Conservation (phyloP, 2,888 invertebrate genomes). For the Poecilobothrus nobilitatus region DNA sequence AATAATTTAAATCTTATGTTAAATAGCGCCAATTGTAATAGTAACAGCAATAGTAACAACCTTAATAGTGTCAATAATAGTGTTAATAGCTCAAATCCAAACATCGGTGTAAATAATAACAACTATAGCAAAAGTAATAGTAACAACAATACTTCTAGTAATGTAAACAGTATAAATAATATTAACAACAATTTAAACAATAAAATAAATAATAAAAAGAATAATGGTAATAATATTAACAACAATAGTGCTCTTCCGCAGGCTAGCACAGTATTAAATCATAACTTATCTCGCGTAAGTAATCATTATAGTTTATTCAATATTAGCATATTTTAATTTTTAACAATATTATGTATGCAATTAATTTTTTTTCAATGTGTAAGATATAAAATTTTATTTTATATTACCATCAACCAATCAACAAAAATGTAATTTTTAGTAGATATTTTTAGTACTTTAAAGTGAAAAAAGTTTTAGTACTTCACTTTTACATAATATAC, state of each 20-base stretch:
- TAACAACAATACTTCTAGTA: conserved; percentile 8
- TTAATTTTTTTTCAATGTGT: no score
- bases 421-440: no score
- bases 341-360: no score
- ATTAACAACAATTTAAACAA: conserved; percentile 20
- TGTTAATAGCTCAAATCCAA: background rate
- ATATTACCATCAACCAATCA: no score
- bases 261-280: background rate
- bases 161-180: conserved; percentile 17
- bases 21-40: background rate
- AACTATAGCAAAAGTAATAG: conserved; percentile 4
- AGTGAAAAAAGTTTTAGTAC: no score
- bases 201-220: conserved; percentile 17
- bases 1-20: background rate
- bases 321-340: no score
- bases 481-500: no score
- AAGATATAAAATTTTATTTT: no score
- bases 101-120: background rate
- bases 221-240: conserved; percentile 22
- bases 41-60: background rate
- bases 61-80: background rate
- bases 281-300: background rate
- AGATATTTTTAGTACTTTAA: no score
- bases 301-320: background rate
- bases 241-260: conserved; percentile 11